Base-by-base conservation (phyloP, 2,797 vertebrate genomes). In the Uromys caudimaculatus region DNA sequence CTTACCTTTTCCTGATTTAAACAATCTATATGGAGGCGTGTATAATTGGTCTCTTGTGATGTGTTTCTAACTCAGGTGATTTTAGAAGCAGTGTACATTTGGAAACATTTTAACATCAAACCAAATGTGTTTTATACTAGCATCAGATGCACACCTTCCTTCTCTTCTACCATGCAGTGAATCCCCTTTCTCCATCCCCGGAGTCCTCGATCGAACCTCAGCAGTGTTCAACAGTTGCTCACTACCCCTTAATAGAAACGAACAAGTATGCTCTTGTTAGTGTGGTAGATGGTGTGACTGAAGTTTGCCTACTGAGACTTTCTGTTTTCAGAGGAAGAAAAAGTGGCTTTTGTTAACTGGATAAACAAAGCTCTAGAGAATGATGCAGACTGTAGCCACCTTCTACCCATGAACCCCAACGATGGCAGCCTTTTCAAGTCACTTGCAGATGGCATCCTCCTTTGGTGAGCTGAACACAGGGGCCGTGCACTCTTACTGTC, bases 291-390 rank as follows among this genome's bases (percentile, higher is more conserved):
- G 92, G 73, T 95, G 44, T 87, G 58, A 93, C 52, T 90, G 58
- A 38, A 44, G 11, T 94, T 93, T 87, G 62, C 50, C 47, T 56
- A 92, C 21, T 6, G 6, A 82, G 67, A 67, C 67, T 95, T 79
- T 96, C 90, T 95, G 44, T 93, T 97, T 98, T 97, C 95, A 99
- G 99, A 99, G 98, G 99, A 99, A 98, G 99, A 99, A 97, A 99
- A 99, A 97, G 99, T 99, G 97, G 99, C 99, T 56, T 99, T 99
- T 98, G 99, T 99, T 84, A 99, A 99, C 98, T 99, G 99, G 99
- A 99, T 99, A 98, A 99, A 99, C 99, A 99, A 99, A 98, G 98
- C 99, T 96, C 98, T 99, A 96, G 99, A 98, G 58, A 99, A 99
- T 93, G 99, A 99, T 97, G 98, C 99, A 41, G 99, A 99, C 98